Conservation (phyloP, 30 jellyfish, hydroid and myxozoan genomes). For the Phacellophora camtschatica region DNA sequence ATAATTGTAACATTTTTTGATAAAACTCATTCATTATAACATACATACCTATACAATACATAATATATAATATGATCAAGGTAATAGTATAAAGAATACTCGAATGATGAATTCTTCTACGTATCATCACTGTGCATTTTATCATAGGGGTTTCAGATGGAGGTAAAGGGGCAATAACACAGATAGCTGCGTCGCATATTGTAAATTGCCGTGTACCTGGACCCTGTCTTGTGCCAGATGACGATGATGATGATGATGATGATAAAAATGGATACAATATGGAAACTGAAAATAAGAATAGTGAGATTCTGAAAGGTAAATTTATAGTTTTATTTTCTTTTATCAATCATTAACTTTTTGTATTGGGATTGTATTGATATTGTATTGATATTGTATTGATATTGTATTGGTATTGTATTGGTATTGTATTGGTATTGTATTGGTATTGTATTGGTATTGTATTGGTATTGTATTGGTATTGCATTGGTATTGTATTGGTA, state of each 20-base stretch:
- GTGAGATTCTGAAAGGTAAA: conserved; percentile 33
- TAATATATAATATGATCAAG: neutral
- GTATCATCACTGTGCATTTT: neutral
- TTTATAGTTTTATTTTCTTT: no score
- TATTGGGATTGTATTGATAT: no score
- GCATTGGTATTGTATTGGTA: no score
- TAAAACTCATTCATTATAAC: no score
- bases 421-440: no score
- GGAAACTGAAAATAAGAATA: neutral
- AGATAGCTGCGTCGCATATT: conserved; percentile 81
- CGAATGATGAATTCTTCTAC: neutral
- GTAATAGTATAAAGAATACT: neutral
- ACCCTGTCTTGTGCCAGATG: conserved; percentile 39
- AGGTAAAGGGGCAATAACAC: conserved; percentile 79
- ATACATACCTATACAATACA: no score
- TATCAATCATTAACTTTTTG: no score
- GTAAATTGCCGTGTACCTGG: conserved; percentile 94
- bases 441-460: no score
- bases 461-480: no score
- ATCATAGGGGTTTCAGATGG: conserved; percentile 60
- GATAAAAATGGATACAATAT: neutral
- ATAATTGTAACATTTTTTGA: no score
- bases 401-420: no score
- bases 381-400: no score
- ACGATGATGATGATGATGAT: neutral